phyloP scores from a whole-genome alignment of 2,113 vertebrate species.

The Vombatus ursinus region DNA sequence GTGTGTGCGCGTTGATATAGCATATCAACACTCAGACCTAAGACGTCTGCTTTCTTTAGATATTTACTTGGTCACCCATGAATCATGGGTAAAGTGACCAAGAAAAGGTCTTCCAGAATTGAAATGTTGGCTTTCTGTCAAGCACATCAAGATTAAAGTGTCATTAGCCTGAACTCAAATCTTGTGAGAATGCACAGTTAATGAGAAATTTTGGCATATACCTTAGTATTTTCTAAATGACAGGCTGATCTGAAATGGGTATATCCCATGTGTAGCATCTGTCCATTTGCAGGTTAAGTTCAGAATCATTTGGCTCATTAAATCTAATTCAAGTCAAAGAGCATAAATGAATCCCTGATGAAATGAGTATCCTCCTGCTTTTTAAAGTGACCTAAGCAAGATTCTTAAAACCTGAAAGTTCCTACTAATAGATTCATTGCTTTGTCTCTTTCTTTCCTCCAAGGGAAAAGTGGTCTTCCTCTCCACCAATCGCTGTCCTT shows the following conservation, averaged over 20 bases:
- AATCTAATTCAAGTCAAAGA: not conserved
- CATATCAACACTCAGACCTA: not conserved
- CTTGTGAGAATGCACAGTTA: not conserved
- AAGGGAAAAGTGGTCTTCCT: not conserved
- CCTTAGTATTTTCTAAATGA: not conserved
- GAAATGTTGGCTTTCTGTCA: not conserved
- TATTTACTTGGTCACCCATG: not conserved
- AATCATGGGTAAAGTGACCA: not conserved
- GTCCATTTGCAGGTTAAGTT: not conserved
- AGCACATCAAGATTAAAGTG: not conserved
- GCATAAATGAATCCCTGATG: not conserved
- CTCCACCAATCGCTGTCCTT: not conserved
- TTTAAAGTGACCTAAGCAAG: not conserved
- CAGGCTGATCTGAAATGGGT: not conserved
- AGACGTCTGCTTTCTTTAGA: not conserved
- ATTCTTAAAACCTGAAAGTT: not conserved
- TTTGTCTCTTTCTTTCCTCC: not conserved
- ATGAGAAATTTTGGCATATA: not conserved
- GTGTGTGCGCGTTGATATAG: not conserved
- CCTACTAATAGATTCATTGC: not conserved
- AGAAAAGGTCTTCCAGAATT: not conserved
- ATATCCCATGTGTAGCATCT: not conserved
- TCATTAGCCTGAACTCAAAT: not conserved
- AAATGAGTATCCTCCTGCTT: not conserved
- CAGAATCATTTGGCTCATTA: not conserved